A percentile compares a stretch with the other conserved stretches of the same genome.
Conservation (phyloP, 2,888 invertebrate genomes). For the Crepidodera aurea region DNA sequence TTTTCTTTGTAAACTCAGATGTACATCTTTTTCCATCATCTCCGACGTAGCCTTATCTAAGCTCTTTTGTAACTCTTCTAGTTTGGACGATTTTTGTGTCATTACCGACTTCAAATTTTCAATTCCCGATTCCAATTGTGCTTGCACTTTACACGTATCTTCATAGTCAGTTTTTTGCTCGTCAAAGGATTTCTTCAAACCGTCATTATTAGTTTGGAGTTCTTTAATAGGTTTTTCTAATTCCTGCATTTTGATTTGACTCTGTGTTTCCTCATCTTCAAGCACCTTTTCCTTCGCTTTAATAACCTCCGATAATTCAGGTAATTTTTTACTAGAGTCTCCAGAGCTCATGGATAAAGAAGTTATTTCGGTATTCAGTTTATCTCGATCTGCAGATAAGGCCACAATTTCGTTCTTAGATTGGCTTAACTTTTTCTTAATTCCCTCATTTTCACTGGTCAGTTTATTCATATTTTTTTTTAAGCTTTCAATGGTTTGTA, state of each 20-base stretch:
- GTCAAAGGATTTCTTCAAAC: constrained; percentile 22
- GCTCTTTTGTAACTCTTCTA: constrained; percentile 22
- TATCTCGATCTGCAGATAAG: constrained; percentile 59
- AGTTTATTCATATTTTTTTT: constrained; percentile 36
- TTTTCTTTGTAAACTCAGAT: constrained; percentile 38
- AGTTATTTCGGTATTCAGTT: constrained; percentile 50
- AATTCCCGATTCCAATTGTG: constrained; percentile 33
- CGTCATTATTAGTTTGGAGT: constrained; percentile 12
- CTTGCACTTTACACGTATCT: constrained; percentile 30
- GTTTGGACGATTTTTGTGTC: constrained; percentile 36
- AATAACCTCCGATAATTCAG: constrained; percentile 48
- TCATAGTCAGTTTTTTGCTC: constrained; percentile 32
- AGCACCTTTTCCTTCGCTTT: constrained; percentile 49
- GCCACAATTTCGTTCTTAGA: constrained; percentile 38
- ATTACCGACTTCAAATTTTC: constrained; percentile 32
- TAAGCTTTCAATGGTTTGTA: constrained; percentile 32
- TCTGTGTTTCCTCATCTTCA: constrained; percentile 45
- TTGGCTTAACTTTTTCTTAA: constrained; percentile 32
- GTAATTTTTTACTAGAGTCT: constrained; percentile 49
- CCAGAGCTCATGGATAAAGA: constrained; percentile 46
- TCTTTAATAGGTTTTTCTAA: constrained; percentile 27
- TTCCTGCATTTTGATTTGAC: constrained; percentile 48
- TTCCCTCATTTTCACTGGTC: constrained; percentile 33
- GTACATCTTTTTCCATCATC: constrained; percentile 32
- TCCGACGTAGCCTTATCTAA: constrained; percentile 9